These are phyloP conservation scores for Ochotona princeps DNA, from an alignment of 2,113 vertebrate species.

Conservation along the genomic window DNA sequence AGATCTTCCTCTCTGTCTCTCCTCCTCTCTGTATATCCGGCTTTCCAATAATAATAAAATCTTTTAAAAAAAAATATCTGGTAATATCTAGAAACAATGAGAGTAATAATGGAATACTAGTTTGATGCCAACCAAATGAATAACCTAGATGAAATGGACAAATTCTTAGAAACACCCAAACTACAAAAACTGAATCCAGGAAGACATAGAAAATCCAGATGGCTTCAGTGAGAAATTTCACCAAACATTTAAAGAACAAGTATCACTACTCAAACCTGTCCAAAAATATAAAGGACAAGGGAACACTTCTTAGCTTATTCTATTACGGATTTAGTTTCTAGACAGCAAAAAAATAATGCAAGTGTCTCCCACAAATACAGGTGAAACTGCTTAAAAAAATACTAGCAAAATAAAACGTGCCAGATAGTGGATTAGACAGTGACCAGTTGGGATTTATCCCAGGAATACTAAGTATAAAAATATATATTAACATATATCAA, in stretches of 20 bases:
- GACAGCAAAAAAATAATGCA: not conserved
- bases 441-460: not conserved
- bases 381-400: not conserved
- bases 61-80: not conserved
- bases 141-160: not conserved
- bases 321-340: not conserved
- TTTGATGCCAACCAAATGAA: not conserved
- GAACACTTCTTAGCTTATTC: not conserved
- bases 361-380: not conserved
- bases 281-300: not conserved
- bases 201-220: not conserved
- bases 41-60: too few relatives aligned
- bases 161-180: constrained; percentile 17
- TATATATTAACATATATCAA: not conserved
- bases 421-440: not conserved
- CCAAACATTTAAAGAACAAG: not conserved
- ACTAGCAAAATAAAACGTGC: not conserved
- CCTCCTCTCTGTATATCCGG: too few relatives aligned
- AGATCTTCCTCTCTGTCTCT: too few relatives aligned
- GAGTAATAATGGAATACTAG: not conserved
- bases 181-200: not conserved
- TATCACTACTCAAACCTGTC: not conserved
- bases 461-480: not conserved
- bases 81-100: not conserved
- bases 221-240: not conserved